Conservation (phyloP, 2,797 vertebrate species). For the Naso thynnoides region DNA sequence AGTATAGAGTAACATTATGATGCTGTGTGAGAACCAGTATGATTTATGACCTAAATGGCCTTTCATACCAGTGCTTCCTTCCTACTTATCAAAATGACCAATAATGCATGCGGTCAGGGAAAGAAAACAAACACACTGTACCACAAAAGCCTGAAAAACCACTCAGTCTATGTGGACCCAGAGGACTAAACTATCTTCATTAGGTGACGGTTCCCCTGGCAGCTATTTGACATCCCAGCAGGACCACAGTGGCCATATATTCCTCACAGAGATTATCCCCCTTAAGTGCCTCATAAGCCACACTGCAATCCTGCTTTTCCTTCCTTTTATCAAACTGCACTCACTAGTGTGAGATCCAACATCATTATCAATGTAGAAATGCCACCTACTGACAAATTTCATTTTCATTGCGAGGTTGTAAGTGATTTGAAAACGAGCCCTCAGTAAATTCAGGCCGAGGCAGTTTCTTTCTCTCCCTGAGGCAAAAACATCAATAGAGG, state of each 20-base stretch:
- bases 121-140: constrained; percentile 21
- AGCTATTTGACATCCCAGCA: constrained; percentile 56
- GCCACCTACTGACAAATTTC: constrained; percentile 46
- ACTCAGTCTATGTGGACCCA: constrained; percentile 33
- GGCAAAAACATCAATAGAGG: constrained; percentile 73
- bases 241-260: constrained; percentile 48
- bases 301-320: constrained; percentile 24
- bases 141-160: constrained; percentile 47
- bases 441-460: constrained; percentile 67
- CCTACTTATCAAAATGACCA: constrained; percentile 28
- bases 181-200: constrained; percentile 67
- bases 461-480: constrained; percentile 62
- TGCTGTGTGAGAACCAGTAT: constrained; percentile 7
- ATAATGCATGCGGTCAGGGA: constrained; percentile 29
- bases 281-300: constrained; percentile 56
- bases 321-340: constrained; percentile 17
- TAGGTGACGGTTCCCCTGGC: constrained; percentile 57
- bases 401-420: constrained; percentile 64
- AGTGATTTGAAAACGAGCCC: constrained; percentile 74
- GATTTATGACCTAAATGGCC: constrained; percentile 42
- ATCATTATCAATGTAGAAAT: constrained; percentile 48
- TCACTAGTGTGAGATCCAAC: constrained; percentile 26
- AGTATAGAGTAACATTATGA: constrained; percentile 15
- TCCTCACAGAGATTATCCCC: constrained; percentile 60
- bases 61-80: constrained; percentile 7